Conservation (phyloP, 2,888 invertebrate species). For the Brachylomia viminalis region DNA sequence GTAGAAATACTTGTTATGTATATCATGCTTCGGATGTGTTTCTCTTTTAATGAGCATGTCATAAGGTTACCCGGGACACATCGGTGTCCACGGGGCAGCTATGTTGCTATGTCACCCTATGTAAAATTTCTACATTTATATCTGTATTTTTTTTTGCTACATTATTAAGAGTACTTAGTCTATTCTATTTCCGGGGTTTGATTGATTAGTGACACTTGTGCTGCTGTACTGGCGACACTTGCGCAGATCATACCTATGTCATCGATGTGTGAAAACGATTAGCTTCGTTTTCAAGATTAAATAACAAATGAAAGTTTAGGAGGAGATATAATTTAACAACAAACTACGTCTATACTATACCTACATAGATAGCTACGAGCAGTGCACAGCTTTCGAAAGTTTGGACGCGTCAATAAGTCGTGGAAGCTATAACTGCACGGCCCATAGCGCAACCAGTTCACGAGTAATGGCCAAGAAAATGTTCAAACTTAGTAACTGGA, state of each 20-base stretch:
- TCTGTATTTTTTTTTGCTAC: no score
- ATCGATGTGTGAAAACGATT: slow-evolving; percentile 1
- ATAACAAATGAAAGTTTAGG: slow-evolving; percentile 1
- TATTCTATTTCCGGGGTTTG: background rate
- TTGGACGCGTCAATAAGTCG: slow-evolving; percentile 79
- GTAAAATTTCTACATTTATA: no score
- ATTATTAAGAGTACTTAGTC: no score
- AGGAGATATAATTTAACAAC: slow-evolving; percentile 15
- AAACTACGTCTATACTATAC: slow-evolving; percentile 9
- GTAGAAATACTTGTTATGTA: slow-evolving; percentile 19
- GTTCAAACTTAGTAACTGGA: slow-evolving; percentile 80
- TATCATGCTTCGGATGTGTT: slow-evolving; percentile 35
- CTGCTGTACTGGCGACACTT: background rate
- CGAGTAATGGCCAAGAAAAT: slow-evolving; percentile 78
- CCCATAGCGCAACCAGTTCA: slow-evolving; percentile 77
- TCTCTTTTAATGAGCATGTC: background rate
- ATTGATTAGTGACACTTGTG: background rate
- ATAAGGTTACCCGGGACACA: background rate
- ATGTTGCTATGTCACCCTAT: no score
- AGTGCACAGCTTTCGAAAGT: slow-evolving; percentile 64
- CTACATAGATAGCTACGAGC: slow-evolving; percentile 5
- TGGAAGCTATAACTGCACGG: slow-evolving; percentile 82
- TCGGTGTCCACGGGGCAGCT: background rate
- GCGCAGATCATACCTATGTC: background rate
- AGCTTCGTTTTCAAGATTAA: background rate